These are phyloP conservation scores for Sipha maydis DNA, from an alignment of 2,888 invertebrate species.

Conservation along the genomic window DNA sequence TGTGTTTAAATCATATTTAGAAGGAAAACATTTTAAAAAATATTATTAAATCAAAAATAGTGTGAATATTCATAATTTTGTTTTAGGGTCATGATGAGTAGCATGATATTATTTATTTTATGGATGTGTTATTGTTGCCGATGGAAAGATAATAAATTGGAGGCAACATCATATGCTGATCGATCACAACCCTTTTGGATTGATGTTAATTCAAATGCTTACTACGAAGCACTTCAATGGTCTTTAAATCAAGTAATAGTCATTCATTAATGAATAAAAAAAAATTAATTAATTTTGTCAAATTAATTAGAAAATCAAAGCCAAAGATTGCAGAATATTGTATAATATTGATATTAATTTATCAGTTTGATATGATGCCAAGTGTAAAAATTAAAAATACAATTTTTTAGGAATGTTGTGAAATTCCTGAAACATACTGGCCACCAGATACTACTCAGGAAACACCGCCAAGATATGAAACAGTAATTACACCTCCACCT, in stretches of 20 bases:
- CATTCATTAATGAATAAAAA: not conserved
- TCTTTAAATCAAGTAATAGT: conserved; percentile 52
- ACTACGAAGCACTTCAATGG: conserved; percentile 60
- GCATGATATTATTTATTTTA: conserved; percentile 62
- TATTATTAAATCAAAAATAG: too few relatives aligned
- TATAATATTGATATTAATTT: not conserved
- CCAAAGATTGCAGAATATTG: not conserved
- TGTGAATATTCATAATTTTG: not conserved
- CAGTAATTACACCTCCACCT: conserved; percentile 63
- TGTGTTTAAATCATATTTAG: too few relatives aligned
- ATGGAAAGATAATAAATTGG: conserved; percentile 63
- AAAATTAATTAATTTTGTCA: too few relatives aligned
- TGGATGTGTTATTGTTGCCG: conserved; percentile 64
- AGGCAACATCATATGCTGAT: conserved; percentile 46
- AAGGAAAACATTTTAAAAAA: too few relatives aligned
- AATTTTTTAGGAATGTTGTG: conserved; percentile 47
- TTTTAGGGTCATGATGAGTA: conserved; percentile 63
- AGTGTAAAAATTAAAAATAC: not conserved
- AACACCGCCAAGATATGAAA: conserved; percentile 63
- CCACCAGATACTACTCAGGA: conserved; percentile 25
- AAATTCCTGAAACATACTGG: conserved; percentile 46
- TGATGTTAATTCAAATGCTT: conserved; percentile 62
- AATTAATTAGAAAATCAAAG: not conserved
- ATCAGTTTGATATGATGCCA: not conserved
- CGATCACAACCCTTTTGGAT: conserved; percentile 63